Base-by-base conservation (phyloP, 1,140 invertebrate genomes). In the Pteromalus puparum region DNA sequence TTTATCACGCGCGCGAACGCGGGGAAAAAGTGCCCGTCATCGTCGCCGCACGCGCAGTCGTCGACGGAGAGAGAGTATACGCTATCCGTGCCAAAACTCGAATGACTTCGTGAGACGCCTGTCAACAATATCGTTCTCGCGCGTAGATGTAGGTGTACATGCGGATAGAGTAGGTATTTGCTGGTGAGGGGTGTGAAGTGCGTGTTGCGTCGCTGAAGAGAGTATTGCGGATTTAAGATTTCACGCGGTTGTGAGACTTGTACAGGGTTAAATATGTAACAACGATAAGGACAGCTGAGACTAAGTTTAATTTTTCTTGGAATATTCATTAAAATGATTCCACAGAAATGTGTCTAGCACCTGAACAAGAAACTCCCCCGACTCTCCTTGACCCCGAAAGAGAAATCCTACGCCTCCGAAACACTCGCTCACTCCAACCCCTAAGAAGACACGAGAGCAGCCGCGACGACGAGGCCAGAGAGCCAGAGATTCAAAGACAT, bases 401-500 rank as follows among this genome's bases (percentile, higher is more conserved):
- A 78, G 82, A 46, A 83, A 78, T 78, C 65, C 75, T 61, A 78
- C 65, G 42, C 75, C 15, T 78, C 46, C 38, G 67, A 26, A 78
- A 72, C 42, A 6, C 65, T 83, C 53, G 75, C 30, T 9, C n/a
- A 26, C 21, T 1, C 28, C 7, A 48, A 65, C 30, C 26, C 46
- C 15, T 7, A 24, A 48, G 38, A 74, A 34, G 61, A 48, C n/a
- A 65, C 12, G 67, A 34, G 70, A 18, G 77, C 30, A 34, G 4
- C 30, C 30, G 6, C 30, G 30, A 34, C 3, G 30, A 34, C 30
- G 3, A 34, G 30, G 30, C 30, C 30, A 34, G 30, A 34, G 30
- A 75, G 68, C 78, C 67, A 65, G 70, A 88, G 88, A 91, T 89
- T 92, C 91, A 92, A 92, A 93, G 92, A 92, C 92, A 93, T 93